phyloP scores from a whole-genome alignment of 2,888 invertebrate genomes.

The Taphrorychus bicolor region DNA sequence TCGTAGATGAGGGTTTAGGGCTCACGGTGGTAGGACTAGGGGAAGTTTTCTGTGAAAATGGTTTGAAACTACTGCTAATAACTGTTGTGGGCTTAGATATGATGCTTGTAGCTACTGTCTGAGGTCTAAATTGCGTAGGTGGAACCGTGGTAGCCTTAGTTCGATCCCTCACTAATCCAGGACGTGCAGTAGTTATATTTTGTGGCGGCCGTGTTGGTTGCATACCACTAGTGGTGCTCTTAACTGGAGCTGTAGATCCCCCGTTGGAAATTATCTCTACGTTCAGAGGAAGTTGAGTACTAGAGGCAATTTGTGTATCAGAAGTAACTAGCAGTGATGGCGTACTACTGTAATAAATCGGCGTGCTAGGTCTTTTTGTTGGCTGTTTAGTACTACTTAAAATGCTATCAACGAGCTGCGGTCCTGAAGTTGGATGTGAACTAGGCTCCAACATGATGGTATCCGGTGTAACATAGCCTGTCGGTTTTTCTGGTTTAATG shows the following conservation, averaged over 20 bases:
- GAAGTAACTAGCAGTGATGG: slow-evolving; percentile 40
- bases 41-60: not conserved
- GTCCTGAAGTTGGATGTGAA: slow-evolving; percentile 27
- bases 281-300: slow-evolving; percentile 33
- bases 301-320: slow-evolving; percentile 20
- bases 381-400: slow-evolving; percentile 5
- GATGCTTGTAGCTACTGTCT: no score
- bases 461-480: slow-evolving; percentile 52
- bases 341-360: slow-evolving; percentile 48
- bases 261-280: slow-evolving; percentile 46
- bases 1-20: not conserved
- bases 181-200: not conserved
- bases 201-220: slow-evolving; percentile 17
- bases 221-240: not conserved
- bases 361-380: slow-evolving; percentile 26
- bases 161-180: not conserved
- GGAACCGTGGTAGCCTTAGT: not conserved
- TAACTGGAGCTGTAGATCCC: no score
- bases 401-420: slow-evolving; percentile 10
- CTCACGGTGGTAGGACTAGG: not conserved
- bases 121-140: no score
- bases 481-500: slow-evolving; percentile 53
- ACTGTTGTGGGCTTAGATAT: no score
- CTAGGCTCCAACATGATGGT: slow-evolving; percentile 54
- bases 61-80: not conserved